A percentile compares a stretch with the other conserved stretches of the same genome.
These are phyloP conservation scores for Cottus gobio DNA, from an alignment of 2,113 vertebrate species.

Conservation along the genomic window DNA sequence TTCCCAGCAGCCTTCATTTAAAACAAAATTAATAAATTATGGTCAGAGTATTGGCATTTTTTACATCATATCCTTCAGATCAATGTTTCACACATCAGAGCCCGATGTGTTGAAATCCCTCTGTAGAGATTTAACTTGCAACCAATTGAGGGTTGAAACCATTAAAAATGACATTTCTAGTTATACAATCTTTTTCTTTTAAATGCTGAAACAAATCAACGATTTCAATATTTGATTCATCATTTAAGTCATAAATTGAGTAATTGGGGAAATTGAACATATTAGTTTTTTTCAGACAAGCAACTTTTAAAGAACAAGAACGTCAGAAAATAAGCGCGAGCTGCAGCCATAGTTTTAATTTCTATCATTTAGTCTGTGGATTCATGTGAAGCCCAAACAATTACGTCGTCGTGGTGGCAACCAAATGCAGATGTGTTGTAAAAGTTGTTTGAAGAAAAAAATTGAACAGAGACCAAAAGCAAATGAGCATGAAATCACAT, in stretches of 20 bases:
- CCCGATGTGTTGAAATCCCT: neutral
- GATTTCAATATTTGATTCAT: neutral
- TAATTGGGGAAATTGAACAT: neutral
- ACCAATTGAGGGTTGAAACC: neutral
- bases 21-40: neutral
- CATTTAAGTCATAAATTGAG: neutral
- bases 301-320: neutral
- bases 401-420: neutral
- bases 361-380: neutral
- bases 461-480: too few relatives aligned
- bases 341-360: neutral
- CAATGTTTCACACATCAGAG: neutral
- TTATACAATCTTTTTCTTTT: too few relatives aligned
- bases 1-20: slow-evolving; percentile 58
- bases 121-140: neutral
- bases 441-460: neutral
- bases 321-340: neutral
- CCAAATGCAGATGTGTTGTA: neutral
- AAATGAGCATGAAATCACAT: neutral
- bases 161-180: too few relatives aligned
- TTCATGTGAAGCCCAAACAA: neutral
- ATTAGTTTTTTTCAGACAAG: too few relatives aligned
- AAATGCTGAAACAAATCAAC: neutral
- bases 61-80: neutral
- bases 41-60: neutral